Evolutionary conservation across 1,140 invertebrate genomes (phyloP), one percentile per base, ranked within the genome.

Genomic region (Venustaconcha ellipsiformis): DNA sequence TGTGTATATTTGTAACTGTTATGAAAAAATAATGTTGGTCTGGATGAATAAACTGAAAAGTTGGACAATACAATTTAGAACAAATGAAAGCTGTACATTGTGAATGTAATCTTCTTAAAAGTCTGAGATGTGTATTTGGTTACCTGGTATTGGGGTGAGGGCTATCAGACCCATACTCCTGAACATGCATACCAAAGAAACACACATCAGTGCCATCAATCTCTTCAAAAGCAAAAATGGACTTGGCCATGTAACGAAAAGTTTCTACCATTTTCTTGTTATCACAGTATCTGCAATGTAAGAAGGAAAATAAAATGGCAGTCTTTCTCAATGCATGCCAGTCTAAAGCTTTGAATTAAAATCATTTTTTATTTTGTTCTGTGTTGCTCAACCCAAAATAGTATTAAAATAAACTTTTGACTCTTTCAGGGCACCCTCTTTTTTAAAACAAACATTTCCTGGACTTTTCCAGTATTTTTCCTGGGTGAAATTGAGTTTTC

Each of bases 121-220:
- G 64, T 23, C 64, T 13, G 17, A 20, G 3, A n/a, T 17, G 67
- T 14, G 3, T 14, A 77, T 58, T 11, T 20, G 58, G 70, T 71
- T 77, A 91, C 89, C 91, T 93, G 66, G 96, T 97, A 89, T 99
- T 99, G 1, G 99, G 99, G 68, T 93, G 92, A 5, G 96, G 94
- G 91, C 96, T 97, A 84, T 99, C 96, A 56, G 97, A 99, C 18
- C 98, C 98, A 89, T 99, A 99, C 91, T 99, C 99, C 92, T 99
- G 97, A 2, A 99, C 99, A 90, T 99, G 99, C 96, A 99, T 99
- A 73, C 98, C 99, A 91, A 99, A 99, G 92, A 99, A 99, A 90
- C 98, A 99, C 3, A 99, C 97, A 91, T 99, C 99, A 12, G 94
- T 94, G 37, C 98, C 98, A 88, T 99, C 97, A 56, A 99, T 95